These are phyloP conservation scores for Sapayoa aenigma DNA, from an alignment of 2,113 vertebrate species.

Conservation along the genomic window DNA sequence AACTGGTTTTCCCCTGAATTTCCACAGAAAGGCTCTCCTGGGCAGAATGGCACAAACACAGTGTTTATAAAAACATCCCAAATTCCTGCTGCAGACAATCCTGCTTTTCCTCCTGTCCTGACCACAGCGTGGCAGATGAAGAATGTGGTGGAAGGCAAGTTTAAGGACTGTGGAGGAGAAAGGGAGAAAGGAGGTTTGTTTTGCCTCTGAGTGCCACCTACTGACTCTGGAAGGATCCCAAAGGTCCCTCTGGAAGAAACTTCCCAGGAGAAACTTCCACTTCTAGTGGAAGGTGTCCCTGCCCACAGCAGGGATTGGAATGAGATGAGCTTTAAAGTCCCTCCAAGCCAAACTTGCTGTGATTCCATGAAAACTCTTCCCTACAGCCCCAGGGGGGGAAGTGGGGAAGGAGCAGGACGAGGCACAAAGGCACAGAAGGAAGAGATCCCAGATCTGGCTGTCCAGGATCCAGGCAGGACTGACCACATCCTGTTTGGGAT, in stretches of 20 bases:
- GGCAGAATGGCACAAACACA: not conserved
- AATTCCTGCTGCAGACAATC: not conserved
- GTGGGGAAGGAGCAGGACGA: not conserved
- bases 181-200: not conserved
- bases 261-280: not conserved
- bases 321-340: not conserved
- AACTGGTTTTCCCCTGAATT: not conserved
- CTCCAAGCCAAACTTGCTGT: not conserved
- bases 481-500: constrained; percentile 16
- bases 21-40: not conserved
- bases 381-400: not conserved
- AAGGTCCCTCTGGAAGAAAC: not conserved
- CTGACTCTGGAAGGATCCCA: not conserved
- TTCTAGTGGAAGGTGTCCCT: not conserved
- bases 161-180: no score
- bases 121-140: fast-evolving
- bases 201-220: constrained; percentile 52
- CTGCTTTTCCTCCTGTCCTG: not conserved
- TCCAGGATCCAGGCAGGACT: not conserved
- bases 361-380: not conserved
- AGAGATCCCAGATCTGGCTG: not conserved
- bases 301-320: not conserved
- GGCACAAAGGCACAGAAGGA: not conserved
- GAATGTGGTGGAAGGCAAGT: fast-evolving
- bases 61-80: fast-evolving